Conservation (phyloP, 1,140 invertebrate genomes). For the Pristionchus pacificus region DNA sequence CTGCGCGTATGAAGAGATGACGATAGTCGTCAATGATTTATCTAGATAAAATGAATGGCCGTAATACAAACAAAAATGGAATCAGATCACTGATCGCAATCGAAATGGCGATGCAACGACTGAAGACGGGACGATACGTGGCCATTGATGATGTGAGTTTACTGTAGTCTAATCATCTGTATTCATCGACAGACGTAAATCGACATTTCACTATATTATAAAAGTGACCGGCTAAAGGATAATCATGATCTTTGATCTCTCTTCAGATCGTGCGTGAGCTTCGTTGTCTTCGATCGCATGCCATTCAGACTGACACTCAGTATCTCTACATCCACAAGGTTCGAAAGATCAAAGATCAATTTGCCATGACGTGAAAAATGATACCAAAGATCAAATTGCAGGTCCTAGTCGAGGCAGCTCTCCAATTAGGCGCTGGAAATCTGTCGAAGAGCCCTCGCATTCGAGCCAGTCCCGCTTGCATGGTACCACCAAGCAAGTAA, state of each 20-base stretch:
- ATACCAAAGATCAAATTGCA: too few species aligned
- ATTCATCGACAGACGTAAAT: too few species aligned
- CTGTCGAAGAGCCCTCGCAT: neutral
- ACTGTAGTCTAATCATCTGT: neutral
- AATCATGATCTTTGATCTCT: too few species aligned
- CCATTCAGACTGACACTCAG: conserved; percentile 20
- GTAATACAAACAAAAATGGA: too few species aligned
- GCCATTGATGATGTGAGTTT: neutral
- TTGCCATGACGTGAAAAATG: too few species aligned
- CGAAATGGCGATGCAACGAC: neutral
- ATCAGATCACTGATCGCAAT: neutral
- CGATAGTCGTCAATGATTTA: too few species aligned
- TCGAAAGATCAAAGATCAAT: neutral
- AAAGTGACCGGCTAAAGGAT: too few species aligned
- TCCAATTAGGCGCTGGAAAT: neutral
- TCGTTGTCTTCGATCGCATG: conserved; percentile 11
- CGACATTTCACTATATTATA: too few species aligned
- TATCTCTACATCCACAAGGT: conserved; percentile 21
- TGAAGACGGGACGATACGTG: neutral
- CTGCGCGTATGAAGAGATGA: neutral
- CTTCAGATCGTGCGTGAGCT: conserved; percentile 12
- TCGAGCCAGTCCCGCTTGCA: neutral
- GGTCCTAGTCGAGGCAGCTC: neutral
- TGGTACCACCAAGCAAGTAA: neutral
- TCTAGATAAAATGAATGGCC: too few species aligned